These are phyloP conservation scores for Drosophila parvula DNA, from an alignment of 1,140 invertebrate genomes.

Conservation along the genomic window DNA sequence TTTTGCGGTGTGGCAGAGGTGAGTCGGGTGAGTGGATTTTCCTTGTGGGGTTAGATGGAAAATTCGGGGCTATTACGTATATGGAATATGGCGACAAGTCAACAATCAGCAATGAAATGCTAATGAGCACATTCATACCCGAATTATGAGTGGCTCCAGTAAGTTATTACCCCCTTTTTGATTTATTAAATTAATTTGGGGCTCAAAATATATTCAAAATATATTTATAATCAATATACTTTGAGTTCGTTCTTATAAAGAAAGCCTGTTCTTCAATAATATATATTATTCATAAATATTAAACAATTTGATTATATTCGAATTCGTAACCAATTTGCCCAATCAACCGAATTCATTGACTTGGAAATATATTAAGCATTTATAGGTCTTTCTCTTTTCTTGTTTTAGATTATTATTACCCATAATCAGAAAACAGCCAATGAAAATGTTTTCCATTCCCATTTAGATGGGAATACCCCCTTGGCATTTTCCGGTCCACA, in stretches of 20 bases:
- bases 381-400: slow-evolving; percentile 1
- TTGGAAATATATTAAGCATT: slow-evolving; percentile 9
- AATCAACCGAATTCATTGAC: slow-evolving; percentile 4
- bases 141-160: slow-evolving; percentile 3
- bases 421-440: slow-evolving; percentile 14
- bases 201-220: no score
- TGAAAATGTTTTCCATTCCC: slow-evolving; percentile 18
- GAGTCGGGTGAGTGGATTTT: slow-evolving; percentile 11
- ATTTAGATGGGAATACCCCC: slow-evolving; percentile 2
- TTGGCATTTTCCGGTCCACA: slow-evolving; percentile 9
- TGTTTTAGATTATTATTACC: slow-evolving; percentile 12
- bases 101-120: slow-evolving; percentile 50
- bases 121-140: slow-evolving; percentile 43
- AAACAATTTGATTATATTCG: not conserved
- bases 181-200: not conserved
- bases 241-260: not conserved
- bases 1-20: slow-evolving; percentile 9
- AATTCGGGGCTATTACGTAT: slow-evolving; percentile 3
- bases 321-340: not conserved
- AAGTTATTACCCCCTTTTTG: slow-evolving; percentile 2
- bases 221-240: not conserved
- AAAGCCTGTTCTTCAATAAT: not conserved
- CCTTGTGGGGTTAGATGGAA: not conserved
- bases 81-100: slow-evolving; percentile 22
- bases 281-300: not conserved